These are phyloP conservation scores for Cyclura pinguis DNA, from an alignment of 2,797 vertebrate genomes.

Conservation along the genomic window DNA sequence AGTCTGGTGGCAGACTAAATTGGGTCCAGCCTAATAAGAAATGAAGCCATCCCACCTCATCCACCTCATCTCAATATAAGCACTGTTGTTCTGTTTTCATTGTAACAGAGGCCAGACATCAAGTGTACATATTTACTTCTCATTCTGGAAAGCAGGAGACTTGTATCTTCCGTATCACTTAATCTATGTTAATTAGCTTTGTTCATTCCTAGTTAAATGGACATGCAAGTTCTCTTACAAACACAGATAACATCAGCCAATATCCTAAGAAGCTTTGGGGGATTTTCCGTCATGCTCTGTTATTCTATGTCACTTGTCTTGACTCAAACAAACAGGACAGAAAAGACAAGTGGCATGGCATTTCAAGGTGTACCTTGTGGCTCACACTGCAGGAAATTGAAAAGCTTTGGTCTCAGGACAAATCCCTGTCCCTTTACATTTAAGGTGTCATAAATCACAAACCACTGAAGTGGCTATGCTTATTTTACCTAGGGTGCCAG, in stretches of 20 bases:
- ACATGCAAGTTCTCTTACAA: conserved; percentile 27
- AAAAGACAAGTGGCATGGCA: not conserved
- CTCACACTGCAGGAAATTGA: accelerated
- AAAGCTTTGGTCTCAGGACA: conserved; percentile 2
- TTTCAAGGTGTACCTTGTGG: conserved; percentile 10
- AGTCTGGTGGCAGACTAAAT: not conserved
- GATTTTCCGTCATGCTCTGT: conserved; percentile 45
- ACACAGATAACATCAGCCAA: conserved; percentile 61
- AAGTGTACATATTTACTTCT: conserved; percentile 44
- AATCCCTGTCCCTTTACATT: not conserved
- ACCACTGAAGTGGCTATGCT: conserved; percentile 25
- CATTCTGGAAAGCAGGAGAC: conserved; percentile 60
- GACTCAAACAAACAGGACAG: conserved; percentile 26
- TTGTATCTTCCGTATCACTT: conserved; percentile 60
- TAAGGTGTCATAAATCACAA: not conserved
- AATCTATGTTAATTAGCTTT: conserved; percentile 64
- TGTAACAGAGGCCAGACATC: conserved; percentile 10
- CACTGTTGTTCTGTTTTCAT: not conserved
- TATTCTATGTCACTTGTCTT: not conserved
- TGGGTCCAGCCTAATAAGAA: not conserved
- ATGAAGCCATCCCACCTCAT: not conserved
- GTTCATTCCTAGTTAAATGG: conserved; percentile 54
- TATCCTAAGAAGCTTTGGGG: conserved; percentile 53
- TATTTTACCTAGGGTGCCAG: not conserved
- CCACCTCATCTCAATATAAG: not conserved